These are phyloP conservation scores for Eupeodes corollae DNA, from an alignment of 1,140 invertebrate species.

Conservation along the genomic window DNA sequence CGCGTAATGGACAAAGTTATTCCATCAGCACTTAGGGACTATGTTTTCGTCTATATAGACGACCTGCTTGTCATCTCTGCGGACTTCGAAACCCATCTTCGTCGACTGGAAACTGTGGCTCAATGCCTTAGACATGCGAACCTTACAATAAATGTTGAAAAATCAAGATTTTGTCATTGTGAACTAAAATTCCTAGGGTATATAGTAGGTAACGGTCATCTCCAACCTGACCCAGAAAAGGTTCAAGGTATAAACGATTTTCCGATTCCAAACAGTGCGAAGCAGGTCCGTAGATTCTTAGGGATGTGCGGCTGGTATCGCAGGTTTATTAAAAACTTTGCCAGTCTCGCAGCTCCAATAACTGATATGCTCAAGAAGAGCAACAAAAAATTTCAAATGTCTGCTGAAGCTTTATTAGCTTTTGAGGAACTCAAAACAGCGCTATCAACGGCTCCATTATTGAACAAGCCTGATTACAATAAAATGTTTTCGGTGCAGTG, in stretches of 20 bases:
- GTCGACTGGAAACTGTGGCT: background rate
- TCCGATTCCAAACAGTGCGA: constrained; percentile 16
- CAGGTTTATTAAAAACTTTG: constrained; percentile 38
- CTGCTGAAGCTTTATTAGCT: constrained; percentile 17
- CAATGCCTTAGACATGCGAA: constrained; percentile 4
- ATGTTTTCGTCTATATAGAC: constrained; percentile 13
- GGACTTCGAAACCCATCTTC: constrained; percentile 3
- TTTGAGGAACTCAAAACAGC: constrained; percentile 22
- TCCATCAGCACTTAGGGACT: constrained; percentile 25
- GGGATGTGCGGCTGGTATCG: constrained; percentile 38
- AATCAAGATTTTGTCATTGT: constrained; percentile 13
- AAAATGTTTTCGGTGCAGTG: constrained; percentile 29
- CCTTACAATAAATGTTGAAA: constrained; percentile 15
- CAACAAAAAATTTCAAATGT: background rate
- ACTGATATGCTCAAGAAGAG: constrained; percentile 1
- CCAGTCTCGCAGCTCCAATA: constrained; percentile 23
- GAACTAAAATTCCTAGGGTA: constrained; percentile 22
- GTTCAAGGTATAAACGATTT: constrained; percentile 10
- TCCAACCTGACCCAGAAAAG: constrained; percentile 7
- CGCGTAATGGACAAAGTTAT: constrained; percentile 18
- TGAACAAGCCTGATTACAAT: constrained; percentile 28
- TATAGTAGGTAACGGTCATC: constrained; percentile 8
- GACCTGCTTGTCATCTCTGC: constrained; percentile 8
- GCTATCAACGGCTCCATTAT: constrained; percentile 23
- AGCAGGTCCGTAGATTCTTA: constrained; percentile 33